These are phyloP conservation scores for Villa cingulata DNA, from an alignment of 2,888 invertebrate genomes.

Conservation along the genomic window DNA sequence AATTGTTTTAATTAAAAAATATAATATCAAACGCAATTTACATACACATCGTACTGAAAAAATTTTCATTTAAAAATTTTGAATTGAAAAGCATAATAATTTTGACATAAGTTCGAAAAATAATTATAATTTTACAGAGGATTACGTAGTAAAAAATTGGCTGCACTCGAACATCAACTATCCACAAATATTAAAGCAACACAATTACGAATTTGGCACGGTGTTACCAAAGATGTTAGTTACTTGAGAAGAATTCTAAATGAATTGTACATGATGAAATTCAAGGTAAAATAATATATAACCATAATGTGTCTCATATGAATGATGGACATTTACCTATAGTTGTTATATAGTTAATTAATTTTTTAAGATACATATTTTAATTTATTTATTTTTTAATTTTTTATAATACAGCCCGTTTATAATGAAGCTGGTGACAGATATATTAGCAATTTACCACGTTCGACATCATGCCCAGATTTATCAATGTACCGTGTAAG, in stretches of 20 bases:
- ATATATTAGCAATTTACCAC: constrained; percentile 37
- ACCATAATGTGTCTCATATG: too few relatives aligned
- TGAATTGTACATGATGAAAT: constrained; percentile 67
- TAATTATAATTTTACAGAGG: constrained; percentile 28
- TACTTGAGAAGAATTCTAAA: constrained; percentile 61
- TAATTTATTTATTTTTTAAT: too few relatives aligned
- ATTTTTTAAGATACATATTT: too few relatives aligned
- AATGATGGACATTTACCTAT: too few relatives aligned
- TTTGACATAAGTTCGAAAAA: constrained; percentile 19
- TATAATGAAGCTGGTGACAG: constrained; percentile 48
- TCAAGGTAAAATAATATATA: constrained; percentile 47
- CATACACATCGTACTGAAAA: too few relatives aligned
- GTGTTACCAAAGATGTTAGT: constrained; percentile 60
- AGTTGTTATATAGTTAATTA: too few relatives aligned
- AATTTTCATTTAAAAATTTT: too few relatives aligned
- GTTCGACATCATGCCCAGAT: constrained; percentile 55
- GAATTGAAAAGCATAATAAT: constrained; percentile 12
- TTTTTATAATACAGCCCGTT: too few relatives aligned
- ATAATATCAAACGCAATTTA: too few relatives aligned
- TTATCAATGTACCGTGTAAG: constrained; percentile 48
- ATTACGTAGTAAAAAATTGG: constrained; percentile 54
- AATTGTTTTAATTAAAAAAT: background rate
- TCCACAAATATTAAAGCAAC: constrained; percentile 64
- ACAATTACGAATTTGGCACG: constrained; percentile 61
- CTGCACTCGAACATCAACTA: constrained; percentile 60